phyloP scores from a whole-genome alignment of 2,888 invertebrate species.

The Sylvicola cinctus region DNA sequence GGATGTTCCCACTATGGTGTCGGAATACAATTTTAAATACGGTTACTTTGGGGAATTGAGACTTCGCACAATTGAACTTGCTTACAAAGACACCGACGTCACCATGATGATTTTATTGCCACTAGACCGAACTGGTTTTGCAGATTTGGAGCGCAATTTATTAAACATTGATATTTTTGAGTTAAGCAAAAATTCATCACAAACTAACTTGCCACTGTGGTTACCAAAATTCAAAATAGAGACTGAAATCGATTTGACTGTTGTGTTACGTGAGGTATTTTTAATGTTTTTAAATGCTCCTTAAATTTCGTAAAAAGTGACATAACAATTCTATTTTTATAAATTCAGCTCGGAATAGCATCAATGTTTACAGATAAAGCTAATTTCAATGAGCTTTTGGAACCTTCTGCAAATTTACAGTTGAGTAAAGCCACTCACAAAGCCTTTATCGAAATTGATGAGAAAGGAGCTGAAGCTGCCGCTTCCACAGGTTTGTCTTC shows the following conservation, averaged over 20 bases:
- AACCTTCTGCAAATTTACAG: slow-evolving; percentile 25
- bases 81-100: slow-evolving; percentile 43
- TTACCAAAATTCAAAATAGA: slow-evolving; percentile 70
- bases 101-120: slow-evolving; percentile 63
- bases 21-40: slow-evolving; percentile 21
- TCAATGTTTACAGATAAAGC: slow-evolving; percentile 38
- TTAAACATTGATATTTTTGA: slow-evolving; percentile 31
- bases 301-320: too few species aligned
- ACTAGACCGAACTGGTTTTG: slow-evolving; percentile 39
- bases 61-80: slow-evolving; percentile 44
- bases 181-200: slow-evolving; percentile 26
- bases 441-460: slow-evolving; percentile 68
- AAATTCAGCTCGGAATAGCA: too few species aligned
- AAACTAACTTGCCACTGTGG: slow-evolving; percentile 38
- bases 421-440: slow-evolving; percentile 63
- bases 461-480: slow-evolving; percentile 71
- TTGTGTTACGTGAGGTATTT: slow-evolving; percentile 41
- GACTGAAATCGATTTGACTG: slow-evolving; percentile 40
- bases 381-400: slow-evolving; percentile 42
- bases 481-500: slow-evolving; percentile 59
- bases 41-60: slow-evolving; percentile 25
- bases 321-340: too few species aligned
- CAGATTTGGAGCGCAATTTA: slow-evolving; percentile 37
- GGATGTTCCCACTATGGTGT: slow-evolving; percentile 49
- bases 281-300: too few species aligned